A percentile compares a stretch with the other conserved stretches of the same genome.
phyloP scores from a whole-genome alignment of 2,797 vertebrate genomes.

The Cossypha niveicapilla region DNA sequence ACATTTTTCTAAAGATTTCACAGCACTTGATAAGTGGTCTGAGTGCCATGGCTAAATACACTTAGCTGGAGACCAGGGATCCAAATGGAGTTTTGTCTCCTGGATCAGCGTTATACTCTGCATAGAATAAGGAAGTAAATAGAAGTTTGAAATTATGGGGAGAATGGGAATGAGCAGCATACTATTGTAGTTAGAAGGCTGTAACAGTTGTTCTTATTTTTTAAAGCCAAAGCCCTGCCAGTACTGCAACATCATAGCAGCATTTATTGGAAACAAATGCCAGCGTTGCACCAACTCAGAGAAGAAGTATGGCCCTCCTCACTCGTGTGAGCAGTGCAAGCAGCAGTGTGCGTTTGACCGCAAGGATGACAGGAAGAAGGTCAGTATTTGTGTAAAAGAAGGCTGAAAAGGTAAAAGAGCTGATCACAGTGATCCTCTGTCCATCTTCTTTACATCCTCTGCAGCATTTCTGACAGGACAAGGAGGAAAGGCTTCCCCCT shows the following conservation, averaged over 20 bases:
- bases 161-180: background rate
- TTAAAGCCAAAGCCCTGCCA: conserved; percentile 95
- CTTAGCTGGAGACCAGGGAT: background rate
- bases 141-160: background rate
- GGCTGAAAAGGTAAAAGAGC: background rate
- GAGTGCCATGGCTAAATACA: background rate
- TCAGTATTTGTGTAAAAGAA: conserved; percentile 46
- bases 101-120: background rate
- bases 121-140: background rate
- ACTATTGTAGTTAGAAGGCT: background rate
- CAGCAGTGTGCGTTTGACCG: conserved; percentile 97
- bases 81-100: background rate
- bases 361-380: conserved; percentile 95
- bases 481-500: background rate
- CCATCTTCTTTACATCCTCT: background rate
- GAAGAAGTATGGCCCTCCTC: conserved; percentile 96
- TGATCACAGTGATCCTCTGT: background rate
- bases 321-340: conserved; percentile 97
- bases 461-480: background rate
- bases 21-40: background rate
- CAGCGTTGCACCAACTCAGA: conserved; percentile 98
- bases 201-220: background rate
- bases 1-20: background rate
- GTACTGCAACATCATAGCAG: conserved; percentile 99
- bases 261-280: conserved; percentile 97